Evolutionary conservation across 2,113 vertebrate genomes (phyloP), one percentile per base, ranked within the genome.

Genomic region (Salvelinus alpinus): DNA sequence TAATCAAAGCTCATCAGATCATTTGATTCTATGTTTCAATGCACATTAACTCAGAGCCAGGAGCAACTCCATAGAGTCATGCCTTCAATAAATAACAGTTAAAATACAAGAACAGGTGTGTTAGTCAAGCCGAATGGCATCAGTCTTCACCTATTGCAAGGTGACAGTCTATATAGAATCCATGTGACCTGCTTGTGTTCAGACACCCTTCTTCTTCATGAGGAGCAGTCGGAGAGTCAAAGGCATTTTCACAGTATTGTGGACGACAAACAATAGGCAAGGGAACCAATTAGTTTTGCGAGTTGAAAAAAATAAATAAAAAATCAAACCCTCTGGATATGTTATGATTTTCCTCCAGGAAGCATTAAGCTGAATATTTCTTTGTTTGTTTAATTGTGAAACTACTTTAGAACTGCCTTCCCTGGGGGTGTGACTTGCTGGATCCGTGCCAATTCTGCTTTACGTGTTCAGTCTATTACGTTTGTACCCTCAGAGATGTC

Each of bases 341-440:
- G 78, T 84, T 87, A 70, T 85, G 80, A 82, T 91, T 90, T 87
- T 90, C 77, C 75, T 87, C 77, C 29, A 80, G 86, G 84, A 92
- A 88, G 83, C 84, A 79, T 91, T 92, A 91, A 91, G 81, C 74
- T 78, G 80, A 76, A 77, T 84, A 76, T 85, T 81, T 90, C 76
- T 89, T 88, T 91, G 85, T 92, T 87, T 91, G 87, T 62, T 77
- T 91, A 90, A 91, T 87, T 90, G 86, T 91, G 82, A 85, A 84
- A 78, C 81, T 83, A 82, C 72, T 82, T 85, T 88, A 87, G 81
- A 82, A 48, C 79, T 80, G 82, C 70, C 51, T 80, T 86, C 86
- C 89, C 91, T 51, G 5, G 76, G 85, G 89, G 88, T 79, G 71
- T 72, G 77, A 86, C 85, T 89, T 85, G 77, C 84, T 92, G 90